Base-by-base conservation (phyloP, 1,140 invertebrate species). In the Eumaeus atala region DNA sequence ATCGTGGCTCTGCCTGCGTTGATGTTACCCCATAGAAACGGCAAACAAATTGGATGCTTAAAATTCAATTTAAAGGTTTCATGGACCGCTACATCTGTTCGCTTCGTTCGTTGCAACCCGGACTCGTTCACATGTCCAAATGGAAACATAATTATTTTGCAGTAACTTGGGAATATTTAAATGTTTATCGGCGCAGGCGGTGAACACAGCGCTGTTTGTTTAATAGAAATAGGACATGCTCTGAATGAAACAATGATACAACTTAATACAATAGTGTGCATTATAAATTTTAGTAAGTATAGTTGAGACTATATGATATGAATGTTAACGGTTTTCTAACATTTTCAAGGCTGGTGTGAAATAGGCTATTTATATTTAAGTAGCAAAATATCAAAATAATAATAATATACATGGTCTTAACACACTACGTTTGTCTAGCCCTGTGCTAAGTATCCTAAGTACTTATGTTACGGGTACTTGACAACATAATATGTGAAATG, bases 21-120 rank as follows among this genome's bases (percentile, higher is more conserved):
- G 59, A 70, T 73, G 72, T 73, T 70, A 71, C 67, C 63, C 56
- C 61, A 62, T 70, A 72, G 69, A 66, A 61, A 59, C 70, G 62
- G 65, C 71, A 77, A 85, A 84, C 78, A 84, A 84, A 85, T 85
- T 84, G 82, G 82, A 86, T 84, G 77, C 83, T 84, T 86, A 84
- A 86, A 86, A 86, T 86, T 86, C 82, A 85, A 85, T 85, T 82
- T 82, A 69, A 83, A 85, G 76, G 82, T 83, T 85, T 82, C 77
- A 76, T 74, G 82, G 82, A 72, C 72, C 74, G 72, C 72, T 80
- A 83, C 72, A 80, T 81, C 77, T 73, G 72, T 62, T 69, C 72
- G 70, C 59, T 65, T 66, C 77, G 72, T 75, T 72, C 70, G 77
- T 77, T 76, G 77, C 71, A 70, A 72, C 66, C 75, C 66, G 70